Evolutionary conservation across 2,113 vertebrate species (phyloP), one percentile per base, ranked within the genome.

Genomic region (Echinops telfairi): DNA sequence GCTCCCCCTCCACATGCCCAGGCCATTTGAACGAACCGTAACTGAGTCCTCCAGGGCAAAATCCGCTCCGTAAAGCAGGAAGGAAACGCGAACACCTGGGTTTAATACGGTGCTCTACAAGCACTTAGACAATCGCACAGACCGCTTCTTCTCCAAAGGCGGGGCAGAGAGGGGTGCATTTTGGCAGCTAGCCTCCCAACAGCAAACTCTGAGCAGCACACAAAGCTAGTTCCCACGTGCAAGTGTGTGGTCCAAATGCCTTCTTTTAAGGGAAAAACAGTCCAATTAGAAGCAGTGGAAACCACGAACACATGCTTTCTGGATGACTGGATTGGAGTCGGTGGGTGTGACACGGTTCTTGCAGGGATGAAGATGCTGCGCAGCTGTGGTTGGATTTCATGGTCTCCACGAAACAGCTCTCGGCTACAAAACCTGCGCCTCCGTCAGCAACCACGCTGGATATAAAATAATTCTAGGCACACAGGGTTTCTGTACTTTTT

Each of bases 231-330:
- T 95, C 62, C 75, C 60, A 95, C 93, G 73, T 76, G 1, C 58
- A 90, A 90, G 90, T 95, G 93, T 95, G 92, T 93, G 90, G 73
- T 94, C 95, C 92, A 92, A 94, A 88, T 40, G 92, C 29, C 58
- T 86, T 47, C 29, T 25, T 80, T 92, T 86, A 93, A 95, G 53
- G 47, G 84, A 92, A 86, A 93, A 92, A 73, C 77, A 89, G 53
- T 66, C 85, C 73, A 53, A 66, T 80, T 93, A 93, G 78, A 94
- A 81, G 14, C 36, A 68, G 53, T 36, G 47, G 80, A 71, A 92
- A 92, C 85, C 3, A 88, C 33, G 29, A 86, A 86, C 84, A 86
- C 31, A 75, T 82, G 88, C 88, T 95, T 92, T 77, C 89, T 58
- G 60, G 90, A 81, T 43, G 88, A 58, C 79, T 93, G 93, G 87